Conservation (phyloP, 2,113 vertebrate species). For the Bubo bubo region DNA sequence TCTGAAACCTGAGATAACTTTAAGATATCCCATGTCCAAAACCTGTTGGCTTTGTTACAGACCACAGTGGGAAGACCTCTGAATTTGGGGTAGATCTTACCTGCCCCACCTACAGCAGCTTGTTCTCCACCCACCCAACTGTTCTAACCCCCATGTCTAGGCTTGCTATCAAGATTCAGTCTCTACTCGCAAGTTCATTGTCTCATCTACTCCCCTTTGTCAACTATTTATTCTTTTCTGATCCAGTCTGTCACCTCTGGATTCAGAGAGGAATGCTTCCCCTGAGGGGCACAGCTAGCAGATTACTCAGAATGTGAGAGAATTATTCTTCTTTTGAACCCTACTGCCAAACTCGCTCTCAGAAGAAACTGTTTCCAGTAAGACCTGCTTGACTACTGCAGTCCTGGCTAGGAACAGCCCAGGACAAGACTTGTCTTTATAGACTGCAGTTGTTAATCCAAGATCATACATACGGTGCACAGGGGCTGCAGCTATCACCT, state of each 20-base stretch:
- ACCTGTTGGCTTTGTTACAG: neutral
- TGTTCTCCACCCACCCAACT: neutral
- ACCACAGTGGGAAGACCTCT: neutral
- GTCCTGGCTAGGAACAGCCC: neutral
- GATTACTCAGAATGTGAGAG: neutral
- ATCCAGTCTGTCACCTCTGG: neutral
- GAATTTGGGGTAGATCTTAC: neutral
- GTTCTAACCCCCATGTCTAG: neutral
- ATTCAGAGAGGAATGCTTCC: neutral
- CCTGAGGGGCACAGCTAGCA: neutral
- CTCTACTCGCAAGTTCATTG: neutral
- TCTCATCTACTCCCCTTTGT: neutral
- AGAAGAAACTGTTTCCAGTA: neutral
- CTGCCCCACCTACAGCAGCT: neutral
- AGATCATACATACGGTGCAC: neutral
- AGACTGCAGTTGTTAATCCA: neutral
- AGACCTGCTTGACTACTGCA: neutral
- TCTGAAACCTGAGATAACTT: neutral
- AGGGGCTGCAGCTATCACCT: neutral
- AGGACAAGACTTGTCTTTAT: neutral
- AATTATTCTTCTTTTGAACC: neutral
- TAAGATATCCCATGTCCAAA: neutral
- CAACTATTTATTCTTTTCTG: neutral
- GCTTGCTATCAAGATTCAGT: neutral
- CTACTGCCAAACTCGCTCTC: neutral